Evolutionary conservation across 1,140 invertebrate species (phyloP), one percentile per base, ranked within the genome.

Genomic region (Zaprionus capensis): DNA sequence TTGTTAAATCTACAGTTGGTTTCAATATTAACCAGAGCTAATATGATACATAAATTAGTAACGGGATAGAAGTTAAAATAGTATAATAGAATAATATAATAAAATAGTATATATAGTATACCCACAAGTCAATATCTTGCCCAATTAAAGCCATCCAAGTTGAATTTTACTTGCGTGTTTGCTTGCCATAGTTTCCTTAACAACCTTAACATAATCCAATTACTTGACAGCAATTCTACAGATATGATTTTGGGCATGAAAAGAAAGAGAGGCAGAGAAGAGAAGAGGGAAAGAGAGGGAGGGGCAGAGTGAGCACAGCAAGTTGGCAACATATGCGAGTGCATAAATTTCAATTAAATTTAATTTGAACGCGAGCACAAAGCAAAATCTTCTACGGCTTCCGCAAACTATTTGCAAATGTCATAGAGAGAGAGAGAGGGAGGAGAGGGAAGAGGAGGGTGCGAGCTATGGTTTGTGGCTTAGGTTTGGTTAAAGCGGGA

Each of bases 341-440:
- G 63, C 55, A 71, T 65, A 67, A 67, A 67, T 67, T 67, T 46
- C 51, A 72, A 66, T 67, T 51, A 66, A 58, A 58, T 72, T 72
- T 66, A 22, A 72, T 71, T 65, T 71, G 38, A 71, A n/a, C 28
- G 22, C 34, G 22, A 53, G 31, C 31, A 38, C 67, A 69, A 62
- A 68, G 51, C 44, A 64, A 64, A 34, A 31, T 44, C 9, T 71
- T 71, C 36, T 71, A 71, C 14, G 68, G 59, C 51, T 71, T 71
- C 68, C 59, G 44, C 61, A 55, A 64, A 71, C 49, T 71, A 71
- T 55, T 71, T 44, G 49, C 68, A 63, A 71, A 71, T 71, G 59
- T 63, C 68, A 71, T 59, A 46, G 61, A 44, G 6, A 17, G 7
- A 66, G 38, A 41, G 22, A 63, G n/a, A 24, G 26, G 15, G 9